phyloP scores from a whole-genome alignment of 1,140 invertebrate genomes.

The Agrypnia vestita region DNA sequence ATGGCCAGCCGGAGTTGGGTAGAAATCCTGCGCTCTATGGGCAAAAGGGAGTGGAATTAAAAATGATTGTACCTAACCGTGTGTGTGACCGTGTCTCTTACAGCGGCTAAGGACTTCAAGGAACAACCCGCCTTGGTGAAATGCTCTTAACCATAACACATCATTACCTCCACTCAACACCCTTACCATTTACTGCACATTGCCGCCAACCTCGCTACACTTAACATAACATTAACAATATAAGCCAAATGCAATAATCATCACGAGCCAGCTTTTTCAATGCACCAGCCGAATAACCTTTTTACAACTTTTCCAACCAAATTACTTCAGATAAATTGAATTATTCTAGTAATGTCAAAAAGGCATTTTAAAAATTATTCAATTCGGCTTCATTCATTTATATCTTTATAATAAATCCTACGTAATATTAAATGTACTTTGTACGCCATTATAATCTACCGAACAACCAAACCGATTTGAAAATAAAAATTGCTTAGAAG shows the following conservation, averaged over 20 bases:
- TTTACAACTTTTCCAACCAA: no score
- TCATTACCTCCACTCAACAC: conserved; percentile 55
- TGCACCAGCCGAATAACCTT: not conserved
- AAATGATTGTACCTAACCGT: conserved; percentile 64
- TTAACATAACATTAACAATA: conserved; percentile 13
- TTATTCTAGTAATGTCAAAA: no score
- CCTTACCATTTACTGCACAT: not conserved
- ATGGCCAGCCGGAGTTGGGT: not conserved
- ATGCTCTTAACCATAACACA: conserved; percentile 70
- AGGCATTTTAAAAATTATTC: no score
- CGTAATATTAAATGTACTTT: no score
- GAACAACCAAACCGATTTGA: no score
- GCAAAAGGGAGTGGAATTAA: conserved; percentile 45
- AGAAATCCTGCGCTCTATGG: not conserved
- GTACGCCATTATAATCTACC: no score
- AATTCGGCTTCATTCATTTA: no score
- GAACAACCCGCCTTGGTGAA: conserved; percentile 73
- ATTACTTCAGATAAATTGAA: no score
- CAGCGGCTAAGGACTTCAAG: conserved; percentile 69
- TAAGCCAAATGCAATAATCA: conserved; percentile 4
- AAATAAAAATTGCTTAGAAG: no score
- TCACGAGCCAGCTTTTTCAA: conserved; percentile 5
- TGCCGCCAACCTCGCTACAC: not conserved
- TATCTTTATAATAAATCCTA: no score
- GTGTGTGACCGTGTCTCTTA: conserved; percentile 72